These are phyloP conservation scores for Eurystomus gularis DNA, from an alignment of 2,113 vertebrate genomes.

Conservation along the genomic window DNA sequence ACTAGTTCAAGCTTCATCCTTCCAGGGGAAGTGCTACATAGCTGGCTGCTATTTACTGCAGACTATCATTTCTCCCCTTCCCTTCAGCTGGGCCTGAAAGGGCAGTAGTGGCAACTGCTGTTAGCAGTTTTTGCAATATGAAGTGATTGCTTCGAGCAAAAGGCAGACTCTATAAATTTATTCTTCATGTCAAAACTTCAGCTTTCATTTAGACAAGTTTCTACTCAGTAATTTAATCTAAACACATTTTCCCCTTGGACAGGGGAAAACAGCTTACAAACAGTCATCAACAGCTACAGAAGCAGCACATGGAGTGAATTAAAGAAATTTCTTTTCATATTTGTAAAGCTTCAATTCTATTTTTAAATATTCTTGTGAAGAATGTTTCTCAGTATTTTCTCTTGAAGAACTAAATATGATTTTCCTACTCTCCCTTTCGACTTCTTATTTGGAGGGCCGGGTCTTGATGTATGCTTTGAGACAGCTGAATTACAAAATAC, in stretches of 20 bases:
- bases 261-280: background rate
- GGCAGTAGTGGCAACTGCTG: background rate
- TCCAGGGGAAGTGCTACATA: background rate
- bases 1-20: background rate
- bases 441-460: background rate
- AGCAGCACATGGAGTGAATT: background rate
- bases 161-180: background rate
- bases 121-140: background rate
- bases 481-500: background rate
- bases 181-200: background rate
- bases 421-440: background rate
- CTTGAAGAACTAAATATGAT: background rate
- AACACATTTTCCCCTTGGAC: background rate
- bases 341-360: background rate
- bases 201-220: background rate
- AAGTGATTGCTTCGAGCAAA: background rate
- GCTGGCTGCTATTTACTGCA: background rate
- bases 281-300: background rate
- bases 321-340: background rate
- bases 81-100: background rate
- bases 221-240: background rate
- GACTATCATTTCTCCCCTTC: background rate
- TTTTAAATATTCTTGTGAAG: background rate
- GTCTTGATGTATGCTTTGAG: background rate
- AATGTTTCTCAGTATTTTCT: background rate